phyloP scores from a whole-genome alignment of 2,113 vertebrate genomes.

The Girardinichthys multiradiatus region DNA sequence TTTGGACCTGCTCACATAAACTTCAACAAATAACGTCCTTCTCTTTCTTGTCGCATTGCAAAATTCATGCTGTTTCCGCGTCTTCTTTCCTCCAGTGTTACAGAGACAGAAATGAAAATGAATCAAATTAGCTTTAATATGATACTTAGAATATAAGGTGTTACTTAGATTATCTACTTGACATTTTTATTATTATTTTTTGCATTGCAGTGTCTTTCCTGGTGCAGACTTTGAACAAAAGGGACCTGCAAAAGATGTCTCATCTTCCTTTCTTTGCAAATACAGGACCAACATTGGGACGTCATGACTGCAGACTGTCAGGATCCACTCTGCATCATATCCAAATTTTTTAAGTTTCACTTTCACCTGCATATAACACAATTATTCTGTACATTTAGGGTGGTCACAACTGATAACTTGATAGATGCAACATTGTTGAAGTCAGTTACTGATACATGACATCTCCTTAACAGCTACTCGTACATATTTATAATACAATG shows the following conservation, averaged over 20 bases:
- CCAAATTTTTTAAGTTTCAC: not conserved
- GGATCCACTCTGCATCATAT: not conserved
- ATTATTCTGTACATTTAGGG: not conserved
- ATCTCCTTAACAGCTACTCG: not conserved
- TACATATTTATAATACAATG: not conserved
- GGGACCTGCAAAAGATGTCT: not conserved
- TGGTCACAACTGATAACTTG: no score
- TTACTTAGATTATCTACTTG: not conserved
- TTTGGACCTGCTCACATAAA: not conserved
- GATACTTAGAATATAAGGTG: not conserved
- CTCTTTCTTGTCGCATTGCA: constrained; percentile 48
- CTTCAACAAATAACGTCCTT: constrained; percentile 18
- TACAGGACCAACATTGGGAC: no score
- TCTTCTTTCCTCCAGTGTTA: constrained; percentile 21
- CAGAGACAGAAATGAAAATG: constrained; percentile 23
- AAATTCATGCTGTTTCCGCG: constrained; percentile 33
- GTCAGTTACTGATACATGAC: no score
- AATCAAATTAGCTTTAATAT: not conserved
- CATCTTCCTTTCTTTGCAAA: not conserved
- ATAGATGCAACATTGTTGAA: no score
- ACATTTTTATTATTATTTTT: not conserved
- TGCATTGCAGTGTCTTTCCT: not conserved
- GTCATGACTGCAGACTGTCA: no score
- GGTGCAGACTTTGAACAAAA: not conserved
- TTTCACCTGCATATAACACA: not conserved